phyloP scores from a whole-genome alignment of 1,140 invertebrate species.

The Drosophila pseudoananassae region DNA sequence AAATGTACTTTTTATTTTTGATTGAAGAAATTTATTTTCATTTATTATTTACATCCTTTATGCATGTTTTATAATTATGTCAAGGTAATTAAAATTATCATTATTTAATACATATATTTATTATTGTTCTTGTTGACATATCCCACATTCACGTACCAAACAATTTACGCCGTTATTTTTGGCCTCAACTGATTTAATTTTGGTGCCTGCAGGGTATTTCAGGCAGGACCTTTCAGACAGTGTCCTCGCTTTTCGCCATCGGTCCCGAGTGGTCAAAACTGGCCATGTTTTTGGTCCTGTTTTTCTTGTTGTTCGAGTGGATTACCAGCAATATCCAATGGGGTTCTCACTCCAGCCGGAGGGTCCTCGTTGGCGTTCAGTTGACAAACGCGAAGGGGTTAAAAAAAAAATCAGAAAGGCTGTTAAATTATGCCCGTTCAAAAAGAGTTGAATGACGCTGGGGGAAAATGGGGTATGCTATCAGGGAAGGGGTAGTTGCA shows the following conservation, averaged over 20 bases:
- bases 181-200: conserved; percentile 18
- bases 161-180: neutral
- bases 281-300: conserved; percentile 41
- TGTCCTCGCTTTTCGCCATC: conserved; percentile 29
- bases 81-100: neutral
- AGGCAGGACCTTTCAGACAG: conserved; percentile 12
- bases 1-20: neutral
- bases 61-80: neutral
- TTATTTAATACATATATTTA: neutral
- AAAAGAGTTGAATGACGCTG: conserved; percentile 66
- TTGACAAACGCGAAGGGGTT: conserved; percentile 47
- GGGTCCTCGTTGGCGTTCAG: conserved; percentile 43
- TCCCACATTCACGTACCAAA: neutral
- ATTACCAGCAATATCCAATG: conserved; percentile 71
- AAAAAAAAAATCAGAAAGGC: conserved; percentile 37
- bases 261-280: conserved; percentile 36
- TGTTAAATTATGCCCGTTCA: conserved; percentile 78
- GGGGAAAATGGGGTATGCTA: conserved; percentile 10
- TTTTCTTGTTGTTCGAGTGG: conserved; percentile 61
- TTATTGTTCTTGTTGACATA: neutral
- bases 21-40: neutral
- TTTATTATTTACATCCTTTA: neutral
- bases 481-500: neutral
- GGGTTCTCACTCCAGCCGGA: conserved; percentile 11
- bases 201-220: conserved; percentile 40